Base-by-base conservation (phyloP, 2,113 vertebrate genomes). In the Amazona vittata region DNA sequence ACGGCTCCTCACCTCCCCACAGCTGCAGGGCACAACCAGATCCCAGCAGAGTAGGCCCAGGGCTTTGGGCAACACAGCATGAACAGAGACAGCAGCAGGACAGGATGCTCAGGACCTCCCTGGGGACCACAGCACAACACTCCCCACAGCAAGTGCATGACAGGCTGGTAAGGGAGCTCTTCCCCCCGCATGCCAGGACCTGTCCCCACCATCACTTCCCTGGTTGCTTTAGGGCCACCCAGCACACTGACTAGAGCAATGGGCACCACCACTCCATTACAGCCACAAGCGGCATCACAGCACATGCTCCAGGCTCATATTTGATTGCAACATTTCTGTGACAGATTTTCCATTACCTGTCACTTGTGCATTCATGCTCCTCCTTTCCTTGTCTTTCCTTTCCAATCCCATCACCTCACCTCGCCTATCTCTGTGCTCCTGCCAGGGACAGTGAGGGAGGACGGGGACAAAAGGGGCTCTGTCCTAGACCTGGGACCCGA, bases 301-400 rank as follows among this genome's bases (percentile, higher is more conserved):
- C 78, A 76, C 70, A 33, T 1, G 4, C 50, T 87, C 70, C 74
- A n/a, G 46, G n/a, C 68, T 81, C 69, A 1, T 5, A 1, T 37
- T 55, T 44, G 49, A 81, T 83, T 74, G 75, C 89, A 67, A 77
- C n/a, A 80, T 7, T 6, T 43, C 6, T 0, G 44, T 46, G 68
- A 90, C 49, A 83, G 88, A 59, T 90, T 95, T 96, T 95, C 96
- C 91, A 96, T 89, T 70, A 53, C 71, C 76, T 46, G 53, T 86
- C 13, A 1, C 79, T 90, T 15, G 60, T 68, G 79, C 0, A n/a
- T 95, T 94, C 59, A 90, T 53, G 26, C 88, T 90, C 79, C 1
- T 0, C 87, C 90, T 90, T 74, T 68, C 74, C 78, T 83, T 47
- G 49, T 46, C 77, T 84, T 86, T 83, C 60, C 46, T 89, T 62